phyloP scores from a whole-genome alignment of 2,797 vertebrate genomes.

The Peromyscus nudipes region DNA sequence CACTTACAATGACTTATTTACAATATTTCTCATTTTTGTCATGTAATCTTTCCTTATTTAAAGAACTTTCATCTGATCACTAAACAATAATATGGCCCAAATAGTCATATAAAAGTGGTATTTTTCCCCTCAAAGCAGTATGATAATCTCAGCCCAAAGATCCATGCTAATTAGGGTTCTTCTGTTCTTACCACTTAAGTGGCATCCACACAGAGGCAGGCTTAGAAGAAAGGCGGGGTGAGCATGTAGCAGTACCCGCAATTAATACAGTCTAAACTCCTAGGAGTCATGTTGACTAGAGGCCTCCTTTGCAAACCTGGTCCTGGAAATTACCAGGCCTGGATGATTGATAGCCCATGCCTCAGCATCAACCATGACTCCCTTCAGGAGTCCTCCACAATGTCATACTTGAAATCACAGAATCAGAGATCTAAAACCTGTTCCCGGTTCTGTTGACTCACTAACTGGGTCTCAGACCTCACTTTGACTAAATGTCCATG shows the following conservation, averaged over 20 bases:
- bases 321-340: neutral
- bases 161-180: neutral
- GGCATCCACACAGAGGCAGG: neutral
- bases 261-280: conserved; percentile 24
- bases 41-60: conserved; percentile 43
- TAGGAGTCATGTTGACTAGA: neutral
- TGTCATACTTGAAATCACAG: neutral
- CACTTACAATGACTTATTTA: neutral
- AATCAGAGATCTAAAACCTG: neutral
- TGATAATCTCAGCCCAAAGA: conserved; percentile 17
- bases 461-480: neutral
- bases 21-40: conserved; percentile 10
- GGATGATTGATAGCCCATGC: too few species aligned
- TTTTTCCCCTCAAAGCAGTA: conserved; percentile 13
- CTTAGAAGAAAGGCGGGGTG: neutral
- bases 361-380: neutral
- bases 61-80: neutral
- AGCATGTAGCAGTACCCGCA: neutral
- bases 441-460: neutral
- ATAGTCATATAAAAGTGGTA: conserved; percentile 29
- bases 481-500: neutral
- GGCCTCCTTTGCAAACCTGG: neutral
- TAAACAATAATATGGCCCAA: conserved; percentile 58
- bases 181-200: conserved; percentile 35
- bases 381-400: neutral